Percentiles rank a stretch among this genome's conserved stretches.
Conservation (phyloP, 2,113 vertebrate species). For the Hippolais icterina region DNA sequence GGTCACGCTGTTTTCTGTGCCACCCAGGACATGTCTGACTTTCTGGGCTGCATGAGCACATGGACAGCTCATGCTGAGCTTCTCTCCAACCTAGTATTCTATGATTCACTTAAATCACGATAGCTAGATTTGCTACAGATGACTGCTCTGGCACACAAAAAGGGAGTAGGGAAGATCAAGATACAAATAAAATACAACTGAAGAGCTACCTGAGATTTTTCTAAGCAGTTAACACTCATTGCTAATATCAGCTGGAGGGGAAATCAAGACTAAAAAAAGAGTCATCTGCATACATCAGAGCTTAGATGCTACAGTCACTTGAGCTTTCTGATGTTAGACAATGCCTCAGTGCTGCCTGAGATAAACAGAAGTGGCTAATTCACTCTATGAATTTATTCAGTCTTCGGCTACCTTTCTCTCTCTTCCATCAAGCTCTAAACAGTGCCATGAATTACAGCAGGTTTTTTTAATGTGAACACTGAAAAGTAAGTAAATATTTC, state of each 20-base stretch:
- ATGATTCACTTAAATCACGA: not conserved
- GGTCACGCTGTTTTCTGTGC: accelerated
- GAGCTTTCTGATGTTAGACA: not conserved
- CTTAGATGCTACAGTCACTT: not conserved
- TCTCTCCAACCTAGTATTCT: not conserved
- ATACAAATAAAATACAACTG: not conserved
- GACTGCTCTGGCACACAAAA: not conserved
- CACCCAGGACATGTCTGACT: not conserved
- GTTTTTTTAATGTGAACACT: not conserved
- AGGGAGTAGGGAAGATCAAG: not conserved
- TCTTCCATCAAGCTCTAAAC: not conserved
- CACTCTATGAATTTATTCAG: not conserved
- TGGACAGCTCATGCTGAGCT: not conserved
- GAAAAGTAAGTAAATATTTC: slow-evolving; percentile 2
- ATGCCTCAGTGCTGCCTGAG: not conserved
- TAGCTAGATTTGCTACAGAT: not conserved
- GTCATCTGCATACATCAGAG: not conserved
- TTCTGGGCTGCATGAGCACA: not conserved
- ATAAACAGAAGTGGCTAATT: not conserved
- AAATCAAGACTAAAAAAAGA: not conserved
- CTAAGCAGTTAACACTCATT: not conserved
- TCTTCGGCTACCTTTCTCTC: not conserved
- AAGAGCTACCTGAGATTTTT: not conserved
- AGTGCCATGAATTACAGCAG: not conserved
- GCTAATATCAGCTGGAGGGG: not conserved